Evolutionary conservation across 2,797 vertebrate species (phyloP), one percentile per base, ranked within the genome.

Genomic region (Poecilia gillii): DNA sequence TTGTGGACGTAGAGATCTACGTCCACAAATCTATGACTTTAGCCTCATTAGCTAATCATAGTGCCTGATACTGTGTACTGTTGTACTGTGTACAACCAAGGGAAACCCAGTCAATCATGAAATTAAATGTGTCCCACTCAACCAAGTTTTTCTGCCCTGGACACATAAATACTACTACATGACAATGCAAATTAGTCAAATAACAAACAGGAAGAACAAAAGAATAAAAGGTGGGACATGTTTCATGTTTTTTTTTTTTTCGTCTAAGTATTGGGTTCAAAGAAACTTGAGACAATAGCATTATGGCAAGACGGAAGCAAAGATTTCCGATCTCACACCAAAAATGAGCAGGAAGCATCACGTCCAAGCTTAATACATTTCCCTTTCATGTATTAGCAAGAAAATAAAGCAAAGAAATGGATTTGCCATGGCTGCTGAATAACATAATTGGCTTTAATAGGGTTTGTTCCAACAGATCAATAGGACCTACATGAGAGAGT

Each of bases 391-490:
- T 93, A 91, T 93, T 93, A 89, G 89, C 83, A 81, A 86, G 85
- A 90, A 91, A 91, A 91, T 72, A 92, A 93, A 93, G 91, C 88
- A 92, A 90, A 91, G 83, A 90, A 93, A 93, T 92, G 92, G 92
- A 94, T 94, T 95, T 94, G 87, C 87, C 89, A 91, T 73, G 89
- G 90, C 89, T 90, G 76, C 86, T 80, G 88, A 92, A 92, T 88
- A 94, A 89, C 90, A 88, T 93, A 93, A 94, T 93, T 94, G 88
- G 84, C 91, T 88, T 80, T 94, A 94, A 95, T 90, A 90, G 87
- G 93, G 91, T 93, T 93, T 92, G 91, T 90, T 94, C 92, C 88
- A 89, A 93, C 90, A 92, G 94, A 93, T 95, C 94, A 93, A 94
- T 91, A 91, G 81, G 91, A 91, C 90, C 89, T 93, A 90, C 90